Evolutionary conservation across 1,140 invertebrate species (phyloP), one percentile per base, ranked within the genome.

Genomic region (Bradysia coprophila): DNA sequence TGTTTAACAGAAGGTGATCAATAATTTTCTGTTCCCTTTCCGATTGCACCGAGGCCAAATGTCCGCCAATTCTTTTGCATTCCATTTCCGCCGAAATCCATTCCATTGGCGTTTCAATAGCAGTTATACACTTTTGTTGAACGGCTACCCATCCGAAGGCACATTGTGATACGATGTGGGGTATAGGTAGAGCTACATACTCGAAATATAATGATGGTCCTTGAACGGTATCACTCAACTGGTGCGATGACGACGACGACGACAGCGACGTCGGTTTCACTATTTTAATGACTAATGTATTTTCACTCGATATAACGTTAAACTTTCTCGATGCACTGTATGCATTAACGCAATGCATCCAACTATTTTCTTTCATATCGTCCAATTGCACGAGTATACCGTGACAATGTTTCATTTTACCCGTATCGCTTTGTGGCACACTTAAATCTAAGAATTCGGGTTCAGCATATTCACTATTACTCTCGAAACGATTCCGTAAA

Each of bases 31-130:
- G 75, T 18, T 71, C 68, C 11, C 66, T 55, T 23, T 74, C 68
- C 51, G 67, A 74, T 8, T 67, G 57, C 2, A 82, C 60, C 44
- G 71, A 75, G 0, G 67, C 71, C 9, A 83, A 63, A 58, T 79
- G 75, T 15, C 77, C 78, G 2, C 72, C 73, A 41, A 63, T 57
- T 33, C 59, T 57, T 8, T 60, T 56, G 47, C 80, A 83, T 46
- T 76, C 67, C 9, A 64, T 59, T 49, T 81, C 75, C 0, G 75
- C 76, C 31, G 73, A 68, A 2, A 57, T 51, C 79, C 80, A 83
- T 0, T 67, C 52, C 44, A 69, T 52, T 37, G 64, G 59, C 1
- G 57, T 47, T 24, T 66, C 62, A 23, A 76, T 56, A 1, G 72
- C 65, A n/a, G 68, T 57, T 46, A 80, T 65, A 48, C 75, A 78